phyloP scores from a whole-genome alignment of 2,113 vertebrate genomes.

The Malurus elegans region DNA sequence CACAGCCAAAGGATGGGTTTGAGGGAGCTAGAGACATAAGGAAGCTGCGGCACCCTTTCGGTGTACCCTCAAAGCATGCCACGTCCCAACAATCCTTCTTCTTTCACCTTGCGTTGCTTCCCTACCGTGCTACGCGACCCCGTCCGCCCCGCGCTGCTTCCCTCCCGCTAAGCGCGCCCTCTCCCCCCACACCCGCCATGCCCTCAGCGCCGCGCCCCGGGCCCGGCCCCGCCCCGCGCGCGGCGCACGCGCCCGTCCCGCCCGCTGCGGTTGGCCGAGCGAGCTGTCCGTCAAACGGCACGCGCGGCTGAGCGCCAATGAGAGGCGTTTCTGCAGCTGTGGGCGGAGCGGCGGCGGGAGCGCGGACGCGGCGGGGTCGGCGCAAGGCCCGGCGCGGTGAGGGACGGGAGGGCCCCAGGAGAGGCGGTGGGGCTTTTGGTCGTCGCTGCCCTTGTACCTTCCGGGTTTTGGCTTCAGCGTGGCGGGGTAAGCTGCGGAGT shows the following conservation, averaged over 20 bases:
- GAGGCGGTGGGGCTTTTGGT: fast-evolving
- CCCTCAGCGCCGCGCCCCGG: background rate
- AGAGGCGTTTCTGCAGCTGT: fast-evolving
- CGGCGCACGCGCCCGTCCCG: fast-evolving
- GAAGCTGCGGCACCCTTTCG: fast-evolving
- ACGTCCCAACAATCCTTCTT: background rate
- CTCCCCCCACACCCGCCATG: fast-evolving
- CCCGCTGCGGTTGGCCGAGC: fast-evolving
- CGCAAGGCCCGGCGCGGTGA: fast-evolving
- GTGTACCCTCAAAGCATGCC: background rate
- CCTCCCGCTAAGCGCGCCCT: fast-evolving
- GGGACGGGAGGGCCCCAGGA: fast-evolving
- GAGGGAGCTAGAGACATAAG: fast-evolving
- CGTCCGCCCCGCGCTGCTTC: fast-evolving
- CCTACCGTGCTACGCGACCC: background rate
- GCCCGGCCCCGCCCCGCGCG: background rate
- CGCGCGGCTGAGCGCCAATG: fast-evolving
- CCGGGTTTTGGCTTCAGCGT: fast-evolving
- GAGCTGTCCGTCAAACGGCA: background rate
- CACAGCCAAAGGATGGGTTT: background rate
- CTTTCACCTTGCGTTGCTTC: fast-evolving
- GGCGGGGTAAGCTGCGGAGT: background rate
- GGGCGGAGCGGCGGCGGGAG: background rate
- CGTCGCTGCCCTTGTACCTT: fast-evolving
- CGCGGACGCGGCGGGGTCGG: fast-evolving